A percentile compares a stretch with the other conserved stretches of the same genome.
phyloP scores from a whole-genome alignment of 1,140 invertebrate species.

The Diprion similis region DNA sequence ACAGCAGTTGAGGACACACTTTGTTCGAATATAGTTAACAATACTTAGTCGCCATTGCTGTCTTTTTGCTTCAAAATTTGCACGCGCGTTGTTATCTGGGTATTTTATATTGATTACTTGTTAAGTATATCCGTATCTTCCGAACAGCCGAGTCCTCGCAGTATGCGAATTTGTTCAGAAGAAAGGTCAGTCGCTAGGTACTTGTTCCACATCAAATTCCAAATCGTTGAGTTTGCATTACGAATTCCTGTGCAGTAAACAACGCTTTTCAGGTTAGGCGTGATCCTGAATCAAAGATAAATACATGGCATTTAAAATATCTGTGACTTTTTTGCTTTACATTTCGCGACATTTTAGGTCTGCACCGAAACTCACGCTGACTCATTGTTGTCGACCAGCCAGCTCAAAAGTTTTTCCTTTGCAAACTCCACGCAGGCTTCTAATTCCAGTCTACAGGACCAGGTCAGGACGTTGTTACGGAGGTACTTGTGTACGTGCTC shows the following conservation, averaged over 20 bases:
- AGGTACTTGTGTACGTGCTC: conserved; percentile 11
- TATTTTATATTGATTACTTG: conserved; percentile 49
- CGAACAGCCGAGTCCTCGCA: conserved; percentile 48
- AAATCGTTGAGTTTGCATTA: conserved; percentile 28
- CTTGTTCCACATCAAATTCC: conserved; percentile 33
- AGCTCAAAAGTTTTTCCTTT: conserved; percentile 35
- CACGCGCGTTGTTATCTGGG: too few species aligned
- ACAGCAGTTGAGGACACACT: too few species aligned
- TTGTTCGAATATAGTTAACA: too few species aligned
- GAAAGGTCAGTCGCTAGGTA: conserved; percentile 35
- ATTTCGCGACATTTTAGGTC: neutral
- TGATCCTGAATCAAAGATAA: conserved; percentile 26
- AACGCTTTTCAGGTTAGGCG: conserved; percentile 38
- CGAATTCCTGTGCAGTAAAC: conserved; percentile 43
- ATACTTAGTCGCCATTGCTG: too few species aligned
- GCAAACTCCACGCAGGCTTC: conserved; percentile 28
- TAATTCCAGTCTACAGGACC: conserved; percentile 24
- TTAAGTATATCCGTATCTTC: conserved; percentile 50
- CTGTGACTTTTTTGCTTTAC: neutral
- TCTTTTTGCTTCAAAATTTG: too few species aligned
- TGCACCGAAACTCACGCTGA: conserved; percentile 26
- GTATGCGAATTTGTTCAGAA: conserved; percentile 42
- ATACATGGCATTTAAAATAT: conserved; percentile 4
- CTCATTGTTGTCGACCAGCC: conserved; percentile 33
- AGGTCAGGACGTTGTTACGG: conserved; percentile 15